phyloP scores from a whole-genome alignment of 2,888 invertebrate species.

The Amblyjoppa fuscipennis region DNA sequence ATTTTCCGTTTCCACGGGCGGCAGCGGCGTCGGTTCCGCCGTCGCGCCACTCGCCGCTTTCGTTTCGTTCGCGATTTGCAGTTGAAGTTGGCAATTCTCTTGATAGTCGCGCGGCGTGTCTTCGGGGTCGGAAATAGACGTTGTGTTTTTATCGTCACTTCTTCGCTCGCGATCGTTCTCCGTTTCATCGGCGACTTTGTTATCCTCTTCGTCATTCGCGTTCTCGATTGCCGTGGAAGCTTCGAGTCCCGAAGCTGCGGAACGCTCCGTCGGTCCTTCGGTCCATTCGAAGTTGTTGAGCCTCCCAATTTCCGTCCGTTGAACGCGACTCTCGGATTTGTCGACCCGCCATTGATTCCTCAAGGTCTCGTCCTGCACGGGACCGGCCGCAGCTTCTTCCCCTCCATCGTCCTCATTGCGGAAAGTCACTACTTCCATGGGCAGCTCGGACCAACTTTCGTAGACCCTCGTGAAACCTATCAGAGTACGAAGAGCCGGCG shows the following conservation, averaged over 20 bases:
- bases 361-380: conserved; percentile 54
- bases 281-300: conserved; percentile 64
- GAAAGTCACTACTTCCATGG: conserved; percentile 4
- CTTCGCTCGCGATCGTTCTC: conserved; percentile 17
- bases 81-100: conserved; percentile 61
- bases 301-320: conserved; percentile 57
- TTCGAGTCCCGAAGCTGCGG: conserved; percentile 6
- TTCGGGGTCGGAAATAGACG: conserved; percentile 21
- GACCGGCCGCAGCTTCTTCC: not conserved
- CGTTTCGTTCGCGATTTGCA: conserved; percentile 28
- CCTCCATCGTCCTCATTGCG: conserved; percentile 2
- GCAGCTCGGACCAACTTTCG: conserved; percentile 47
- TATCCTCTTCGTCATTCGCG: conserved; percentile 38
- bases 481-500: conserved; percentile 54
- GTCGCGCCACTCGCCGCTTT: not conserved
- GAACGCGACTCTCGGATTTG: conserved; percentile 46
- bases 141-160: conserved; percentile 29
- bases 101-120: conserved; percentile 58
- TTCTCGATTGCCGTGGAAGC: not conserved
- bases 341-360: conserved; percentile 54
- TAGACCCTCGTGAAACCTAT: conserved; percentile 62
- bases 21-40: conserved; percentile 23
- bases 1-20: conserved; percentile 49
- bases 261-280: conserved; percentile 40
- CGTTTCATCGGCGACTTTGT: conserved; percentile 11